These are phyloP conservation scores for Psittacara wagleri DNA, from an alignment of 2,113 vertebrate species.

Conservation along the genomic window DNA sequence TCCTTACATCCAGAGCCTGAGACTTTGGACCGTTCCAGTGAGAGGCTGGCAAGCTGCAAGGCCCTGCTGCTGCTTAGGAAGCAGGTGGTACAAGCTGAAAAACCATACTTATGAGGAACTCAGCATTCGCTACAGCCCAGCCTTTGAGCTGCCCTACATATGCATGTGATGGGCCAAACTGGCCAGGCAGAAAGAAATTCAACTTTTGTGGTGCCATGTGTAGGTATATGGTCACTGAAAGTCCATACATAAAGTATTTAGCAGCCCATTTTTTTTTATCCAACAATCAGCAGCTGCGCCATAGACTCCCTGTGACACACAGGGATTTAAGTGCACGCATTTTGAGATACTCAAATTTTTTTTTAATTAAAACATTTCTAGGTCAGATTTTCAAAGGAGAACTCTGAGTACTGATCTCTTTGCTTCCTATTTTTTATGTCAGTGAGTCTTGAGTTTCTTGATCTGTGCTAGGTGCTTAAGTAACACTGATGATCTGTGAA, in stretches of 20 bases:
- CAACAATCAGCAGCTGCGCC: background rate
- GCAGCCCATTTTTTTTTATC: background rate
- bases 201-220: background rate
- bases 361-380: background rate
- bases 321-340: background rate
- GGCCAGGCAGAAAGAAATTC: background rate
- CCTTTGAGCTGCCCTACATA: fast-evolving
- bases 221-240: background rate
- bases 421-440: background rate
- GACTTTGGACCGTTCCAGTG: background rate
- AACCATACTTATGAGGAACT: fast-evolving
- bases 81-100: background rate
- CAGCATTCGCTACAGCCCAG: background rate
- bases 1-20: background rate
- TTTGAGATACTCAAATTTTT: background rate
- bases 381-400: background rate
- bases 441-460: background rate
- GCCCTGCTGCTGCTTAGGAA: background rate
- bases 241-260: background rate
- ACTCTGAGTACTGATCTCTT: background rate
- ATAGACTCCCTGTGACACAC: background rate
- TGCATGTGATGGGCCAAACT: background rate
- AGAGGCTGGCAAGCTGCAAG: background rate
- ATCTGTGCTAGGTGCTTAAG: background rate
- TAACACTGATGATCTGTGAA: background rate